Base-by-base conservation (phyloP, 2,888 invertebrate genomes). In the Mythimna pallens region DNA sequence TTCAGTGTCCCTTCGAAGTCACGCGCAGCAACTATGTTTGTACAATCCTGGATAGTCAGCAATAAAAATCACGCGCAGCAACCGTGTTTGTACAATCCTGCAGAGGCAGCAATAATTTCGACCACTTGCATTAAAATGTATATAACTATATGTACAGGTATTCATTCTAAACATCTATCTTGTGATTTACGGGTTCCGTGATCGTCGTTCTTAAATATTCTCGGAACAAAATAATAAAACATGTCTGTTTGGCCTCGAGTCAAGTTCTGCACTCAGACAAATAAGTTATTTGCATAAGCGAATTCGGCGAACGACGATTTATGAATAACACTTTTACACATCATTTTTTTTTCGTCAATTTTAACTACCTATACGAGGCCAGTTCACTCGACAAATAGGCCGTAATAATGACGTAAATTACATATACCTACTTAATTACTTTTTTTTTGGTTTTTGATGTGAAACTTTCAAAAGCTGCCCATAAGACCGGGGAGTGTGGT, bases 261-360 rank as follows among this genome's bases (percentile, higher is more conserved):
- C 85, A 83, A 88, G 86, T 87, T 89, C 79, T 78, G 87, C 89
- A 90, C 91, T 87, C 84, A 86, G 86, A 85, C 82, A 80, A 84
- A 80, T 81, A 70, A 87, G 85, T 89, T 91, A 92, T 93, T 92
- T 92, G 90, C 89, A 91, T 91, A 92, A 90, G 88, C 88, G 87
- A 90, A 89, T 93, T 92, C 92, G 89, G 85, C 88, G 92, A 92
- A 92, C 82, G 83, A 84, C 85, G 87, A 86, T 14, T 54, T 47
- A 47, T 47, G 47, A 17, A 47, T 14, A 47, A 47, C 47, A 47
- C 47, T 47, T 43, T 43, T 43, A 43, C 43, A 43, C 14, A 12
- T 43, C 0, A 43, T 12, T 43, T 43, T 43, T n/a, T 43, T 43
- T 43, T 7, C 43, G 34, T 43, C 43, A 43, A 43, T 43, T 43